Evolutionary conservation across 2,797 vertebrate genomes (phyloP), one percentile per base, ranked within the genome.

Genomic region (Spatula versicolor): DNA sequence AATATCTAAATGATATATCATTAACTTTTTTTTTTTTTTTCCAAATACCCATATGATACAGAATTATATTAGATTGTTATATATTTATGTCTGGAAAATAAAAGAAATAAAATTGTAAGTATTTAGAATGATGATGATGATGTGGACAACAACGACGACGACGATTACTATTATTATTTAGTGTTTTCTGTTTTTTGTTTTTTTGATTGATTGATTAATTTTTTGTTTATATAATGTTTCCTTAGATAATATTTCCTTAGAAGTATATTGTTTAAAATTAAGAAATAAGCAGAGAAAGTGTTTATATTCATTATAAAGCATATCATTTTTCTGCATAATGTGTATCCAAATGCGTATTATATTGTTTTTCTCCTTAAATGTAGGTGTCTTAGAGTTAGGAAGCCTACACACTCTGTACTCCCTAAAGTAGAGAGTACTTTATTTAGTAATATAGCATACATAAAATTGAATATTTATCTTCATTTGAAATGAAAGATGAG

Each of bases 171-270:
- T 23, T 48, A 48, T 48, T 46, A 22, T 46, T 48, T 48, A 23
- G 22, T 23, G 11, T 26, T 50, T 14, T 26, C 46, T 23, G 11
- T 13, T 13, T 48, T 50, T 50, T 39, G 5, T 1, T 0, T 5
- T 4, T 5, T 37, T 71, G 25, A 15, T 52, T 26, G 8, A 23
- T 50, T 50, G 13, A 26, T 52, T 52, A 26, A 5, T 59, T 2
- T 3, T 3, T 2, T 81, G 74, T 83, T 69, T 12, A 59, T 13
- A 52, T 67, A 60, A n/a, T 13, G 50, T 50, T 48, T 23, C 46
- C 46, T 48, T 48, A 48, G 3, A 30, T 55, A 7, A 25, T 0
- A 22, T 68, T 63, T 75, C 4, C 4, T 71, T 87, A 17, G 3
- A 2, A 19, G 4, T 17, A 54, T 50, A 45, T 50, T 82, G 7